Evolutionary conservation across 2,888 invertebrate genomes (phyloP), one percentile per base, ranked within the genome.

Genomic region (Liposcelis brunnea): DNA sequence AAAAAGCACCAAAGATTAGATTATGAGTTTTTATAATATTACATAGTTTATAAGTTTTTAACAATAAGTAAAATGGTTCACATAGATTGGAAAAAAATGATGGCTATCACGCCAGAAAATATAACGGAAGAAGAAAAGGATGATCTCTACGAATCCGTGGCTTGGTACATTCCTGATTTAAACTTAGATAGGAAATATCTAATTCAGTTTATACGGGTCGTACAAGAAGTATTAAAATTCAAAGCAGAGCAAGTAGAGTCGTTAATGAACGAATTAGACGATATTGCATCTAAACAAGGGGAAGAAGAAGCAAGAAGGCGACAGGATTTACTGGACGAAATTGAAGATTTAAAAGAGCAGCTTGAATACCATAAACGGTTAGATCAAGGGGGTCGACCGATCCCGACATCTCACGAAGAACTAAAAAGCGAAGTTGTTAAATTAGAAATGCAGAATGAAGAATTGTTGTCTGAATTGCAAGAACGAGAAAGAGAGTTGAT

Each of bases 181-280:
- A 68, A 71, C 54, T 57, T 72, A 2, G 70, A 71, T 55, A 62
- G 69, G 49, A 61, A 68, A 18, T 72, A 73, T 56, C 63, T 73
- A 43, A 68, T 70, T 57, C 64, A 64, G 4, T 59, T 78, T 16
- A 70, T 77, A 55, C 66, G 68, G 55, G 59, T 78, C 2, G 65
- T 74, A n/a, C 77, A 78, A 58, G 77, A 77, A 61, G 69, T 78
- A 53, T 57, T 80, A 40, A 75, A 75, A 55, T 72, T 71, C 52
- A 80, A 78, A 64, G 73, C 70, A 49, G 77, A 77, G 61, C 78
- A 80, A 69, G 75, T 71, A 2, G 69, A 70, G 52, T 66, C 67
- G 2, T 53, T 71, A 42, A 56, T 69, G 8, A 59, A 66, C 26
- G 71, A 71, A 57, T 59, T 71, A 34, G 68, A 70, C 49, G 68